Percentiles rank a stretch among this genome's conserved stretches.
Evolutionary conservation across 2,888 invertebrate species (phyloP).

Genomic region (Cerceris ruficornis): DNA sequence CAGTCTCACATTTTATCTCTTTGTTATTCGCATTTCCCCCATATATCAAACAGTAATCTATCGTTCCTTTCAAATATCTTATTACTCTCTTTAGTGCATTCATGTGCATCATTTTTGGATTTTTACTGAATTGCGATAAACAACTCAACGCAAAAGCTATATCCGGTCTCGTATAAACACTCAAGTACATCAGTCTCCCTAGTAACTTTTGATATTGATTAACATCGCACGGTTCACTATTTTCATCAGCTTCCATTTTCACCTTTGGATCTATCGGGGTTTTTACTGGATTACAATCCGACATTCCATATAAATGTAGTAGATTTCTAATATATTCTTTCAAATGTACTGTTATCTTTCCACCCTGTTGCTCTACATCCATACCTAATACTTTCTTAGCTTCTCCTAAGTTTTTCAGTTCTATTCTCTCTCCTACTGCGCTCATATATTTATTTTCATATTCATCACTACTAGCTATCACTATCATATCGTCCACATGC

Average conservation of each 20-base stretch:
- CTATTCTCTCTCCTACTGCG: not conserved
- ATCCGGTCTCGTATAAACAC: not conserved
- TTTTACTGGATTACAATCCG: conserved; percentile 4
- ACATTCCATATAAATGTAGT: conserved; percentile 10
- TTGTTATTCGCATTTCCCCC: not conserved
- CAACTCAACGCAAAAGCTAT: too few species aligned
- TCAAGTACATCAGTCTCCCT: conserved; percentile 20
- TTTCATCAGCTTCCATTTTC: conserved; percentile 14
- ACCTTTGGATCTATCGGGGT: conserved; percentile 15
- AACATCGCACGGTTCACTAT: not conserved
- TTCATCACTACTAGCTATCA: not conserved
- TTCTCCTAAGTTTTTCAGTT: too few species aligned
- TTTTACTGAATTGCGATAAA: too few species aligned
- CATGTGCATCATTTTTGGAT: conserved; percentile 12
- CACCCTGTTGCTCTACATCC: conserved; percentile 21
- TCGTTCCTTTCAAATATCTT: not conserved
- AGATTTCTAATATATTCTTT: conserved; percentile 17
- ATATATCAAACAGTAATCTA: conserved; percentile 6
- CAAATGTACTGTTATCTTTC: conserved; percentile 8
- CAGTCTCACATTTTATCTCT: not conserved
- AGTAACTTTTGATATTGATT: conserved; percentile 16
- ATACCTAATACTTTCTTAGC: conserved; percentile 18
- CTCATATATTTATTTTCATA: not conserved
- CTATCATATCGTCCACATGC: not conserved
- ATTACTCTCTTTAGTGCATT: conserved; percentile 8